These are phyloP conservation scores for Bedellia somnulentella DNA, from an alignment of 2,888 invertebrate species.

Conservation along the genomic window DNA sequence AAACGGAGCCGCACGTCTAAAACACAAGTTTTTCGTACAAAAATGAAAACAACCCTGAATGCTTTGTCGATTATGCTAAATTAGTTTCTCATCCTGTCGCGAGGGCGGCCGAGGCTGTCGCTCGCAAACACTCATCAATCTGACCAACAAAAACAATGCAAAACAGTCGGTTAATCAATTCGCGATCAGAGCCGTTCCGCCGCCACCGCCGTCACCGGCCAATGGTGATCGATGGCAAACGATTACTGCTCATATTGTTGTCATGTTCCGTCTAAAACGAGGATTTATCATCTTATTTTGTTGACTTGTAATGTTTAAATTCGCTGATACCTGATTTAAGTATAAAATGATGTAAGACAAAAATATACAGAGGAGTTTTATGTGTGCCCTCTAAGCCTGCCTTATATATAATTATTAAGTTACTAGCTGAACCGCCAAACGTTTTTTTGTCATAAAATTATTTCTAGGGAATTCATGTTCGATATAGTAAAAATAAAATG, in stretches of 20 bases:
- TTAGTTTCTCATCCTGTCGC: neutral
- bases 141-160: constrained; percentile 6
- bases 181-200: constrained; percentile 8
- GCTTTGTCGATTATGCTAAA: neutral
- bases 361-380: neutral
- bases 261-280: constrained; percentile 10
- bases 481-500: too few species aligned
- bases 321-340: neutral
- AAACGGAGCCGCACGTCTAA: neutral
- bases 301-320: neutral
- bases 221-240: constrained; percentile 9
- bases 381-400: neutral
- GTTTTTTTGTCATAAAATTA: too few species aligned
- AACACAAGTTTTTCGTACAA: neutral
- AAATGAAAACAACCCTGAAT: neutral
- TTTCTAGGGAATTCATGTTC: too few species aligned
- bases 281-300: neutral
- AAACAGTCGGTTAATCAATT: constrained; percentile 11
- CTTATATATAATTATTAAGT: neutral
- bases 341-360: neutral
- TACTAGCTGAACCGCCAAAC: too few species aligned
- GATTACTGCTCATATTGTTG: too few species aligned
- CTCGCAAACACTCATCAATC: neutral
- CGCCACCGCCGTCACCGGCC: too few species aligned
- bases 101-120: neutral